Conservation (phyloP, 2,797 vertebrate genomes). For the Tenualosa ilisha region DNA sequence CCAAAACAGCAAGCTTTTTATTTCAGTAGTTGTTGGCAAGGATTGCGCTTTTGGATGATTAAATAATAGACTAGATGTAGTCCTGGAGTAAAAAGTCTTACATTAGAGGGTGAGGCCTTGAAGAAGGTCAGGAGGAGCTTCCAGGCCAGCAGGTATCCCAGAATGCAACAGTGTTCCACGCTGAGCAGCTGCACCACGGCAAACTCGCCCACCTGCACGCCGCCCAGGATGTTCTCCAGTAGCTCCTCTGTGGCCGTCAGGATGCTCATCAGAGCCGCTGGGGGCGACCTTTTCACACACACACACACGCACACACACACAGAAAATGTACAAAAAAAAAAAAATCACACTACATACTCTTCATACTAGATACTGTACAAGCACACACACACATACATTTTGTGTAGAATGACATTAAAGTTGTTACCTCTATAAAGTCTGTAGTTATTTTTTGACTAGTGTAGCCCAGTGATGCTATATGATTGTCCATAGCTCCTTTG, state of each 20-base stretch:
- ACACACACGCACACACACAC: conserved; percentile 9
- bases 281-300: conserved; percentile 82
- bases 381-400: neutral
- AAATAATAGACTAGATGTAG: too few relatives aligned
- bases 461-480: too few relatives aligned
- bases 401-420: too few relatives aligned
- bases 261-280: conserved; percentile 85
- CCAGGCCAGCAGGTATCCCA: conserved; percentile 96
- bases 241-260: conserved; percentile 85
- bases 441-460: too few relatives aligned
- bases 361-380: neutral
- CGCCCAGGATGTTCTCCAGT: conserved; percentile 84
- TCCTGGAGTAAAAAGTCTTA: conserved; percentile 57
- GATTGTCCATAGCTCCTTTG: neutral
- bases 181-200: conserved; percentile 86
- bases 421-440: too few relatives aligned
- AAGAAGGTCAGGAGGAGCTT: conserved; percentile 93
- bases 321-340: conserved; percentile 24
- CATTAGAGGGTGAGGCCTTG: conserved; percentile 93
- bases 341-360: neutral
- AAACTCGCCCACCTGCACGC: conserved; percentile 90
- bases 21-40: neutral
- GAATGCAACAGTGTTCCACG: conserved; percentile 88
- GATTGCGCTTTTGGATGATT: neutral
- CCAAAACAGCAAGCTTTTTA: neutral